phyloP scores from a whole-genome alignment of 2,797 vertebrate genomes.

The Poeciliopsis turneri region DNA sequence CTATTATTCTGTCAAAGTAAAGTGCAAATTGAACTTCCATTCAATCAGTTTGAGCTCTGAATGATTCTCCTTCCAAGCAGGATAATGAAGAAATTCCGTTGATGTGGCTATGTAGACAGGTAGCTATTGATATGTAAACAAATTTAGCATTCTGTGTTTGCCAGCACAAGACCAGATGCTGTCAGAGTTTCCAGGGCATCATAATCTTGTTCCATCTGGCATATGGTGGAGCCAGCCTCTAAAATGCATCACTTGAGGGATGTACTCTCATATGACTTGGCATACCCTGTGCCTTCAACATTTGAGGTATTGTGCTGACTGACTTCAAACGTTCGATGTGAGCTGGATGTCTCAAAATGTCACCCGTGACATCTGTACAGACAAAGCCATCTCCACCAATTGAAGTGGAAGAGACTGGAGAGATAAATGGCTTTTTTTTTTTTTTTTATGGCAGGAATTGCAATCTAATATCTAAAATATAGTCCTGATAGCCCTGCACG shows the following conservation, averaged over 20 bases:
- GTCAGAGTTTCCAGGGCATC: conserved; percentile 63
- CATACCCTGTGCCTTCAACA: conserved; percentile 65
- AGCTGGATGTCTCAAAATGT: conserved; percentile 68
- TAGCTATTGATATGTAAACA: conserved; percentile 54
- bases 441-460: conserved; percentile 62
- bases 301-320: conserved; percentile 60
- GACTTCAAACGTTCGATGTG: conserved; percentile 69
- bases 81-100: conserved; percentile 51
- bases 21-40: conserved; percentile 14
- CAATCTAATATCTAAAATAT: conserved; percentile 73
- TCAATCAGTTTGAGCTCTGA: conserved; percentile 8
- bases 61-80: conserved; percentile 25
- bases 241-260: conserved; percentile 69
- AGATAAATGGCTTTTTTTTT: conserved; percentile 68
- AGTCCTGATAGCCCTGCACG: conserved; percentile 57
- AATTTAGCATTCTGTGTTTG: conserved; percentile 60
- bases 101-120: conserved; percentile 47
- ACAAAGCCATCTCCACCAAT: conserved; percentile 69
- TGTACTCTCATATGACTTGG: conserved; percentile 59
- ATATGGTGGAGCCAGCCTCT: conserved; percentile 66
- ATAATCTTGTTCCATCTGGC: conserved; percentile 76
- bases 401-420: conserved; percentile 45
- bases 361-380: conserved; percentile 69
- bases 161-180: conserved; percentile 59
- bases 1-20: conserved; percentile 33